Percentiles rank a stretch among this genome's conserved stretches.
Conservation (phyloP, 1,140 invertebrate species). For the Ips typographus region DNA sequence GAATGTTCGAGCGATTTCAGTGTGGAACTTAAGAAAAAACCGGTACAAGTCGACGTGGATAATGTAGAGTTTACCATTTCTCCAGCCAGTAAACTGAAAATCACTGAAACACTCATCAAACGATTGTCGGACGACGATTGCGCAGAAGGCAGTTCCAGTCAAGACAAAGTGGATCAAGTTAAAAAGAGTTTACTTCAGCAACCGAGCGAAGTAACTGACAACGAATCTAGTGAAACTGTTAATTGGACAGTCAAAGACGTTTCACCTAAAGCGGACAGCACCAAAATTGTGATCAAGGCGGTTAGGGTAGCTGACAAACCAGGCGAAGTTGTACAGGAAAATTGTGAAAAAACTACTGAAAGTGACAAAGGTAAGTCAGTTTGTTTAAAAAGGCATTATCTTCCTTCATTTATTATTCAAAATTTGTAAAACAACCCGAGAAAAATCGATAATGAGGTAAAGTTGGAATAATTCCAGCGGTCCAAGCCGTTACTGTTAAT, state of each 20-base stretch:
- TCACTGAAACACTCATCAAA: conserved; percentile 45
- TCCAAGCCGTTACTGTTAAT: no score
- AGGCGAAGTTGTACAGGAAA: background rate
- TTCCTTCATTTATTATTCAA: no score
- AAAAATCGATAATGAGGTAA: no score
- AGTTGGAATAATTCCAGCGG: no score
- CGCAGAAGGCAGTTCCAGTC: background rate
- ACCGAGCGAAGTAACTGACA: background rate
- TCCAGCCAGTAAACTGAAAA: conserved; percentile 40
- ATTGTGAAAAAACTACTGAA: background rate
- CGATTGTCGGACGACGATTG: conserved; percentile 28
- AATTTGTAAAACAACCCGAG: no score
- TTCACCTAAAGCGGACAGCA: background rate
- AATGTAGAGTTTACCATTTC: conserved; percentile 41
- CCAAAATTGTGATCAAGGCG: conserved; percentile 14
- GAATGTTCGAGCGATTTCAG: conserved; percentile 35
- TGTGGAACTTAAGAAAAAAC: conserved; percentile 39
- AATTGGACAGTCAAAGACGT: background rate
- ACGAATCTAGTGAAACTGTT: background rate
- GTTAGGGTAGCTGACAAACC: conserved; percentile 10
- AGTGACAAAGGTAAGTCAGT: no score
- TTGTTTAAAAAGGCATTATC: no score
- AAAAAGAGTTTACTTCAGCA: conserved; percentile 2
- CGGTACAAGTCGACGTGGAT: conserved; percentile 39
- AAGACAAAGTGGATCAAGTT: conserved; percentile 13